Percentiles rank a stretch among this genome's conserved stretches.
Conservation (phyloP, 2,888 invertebrate species). For the Eilema depressum region DNA sequence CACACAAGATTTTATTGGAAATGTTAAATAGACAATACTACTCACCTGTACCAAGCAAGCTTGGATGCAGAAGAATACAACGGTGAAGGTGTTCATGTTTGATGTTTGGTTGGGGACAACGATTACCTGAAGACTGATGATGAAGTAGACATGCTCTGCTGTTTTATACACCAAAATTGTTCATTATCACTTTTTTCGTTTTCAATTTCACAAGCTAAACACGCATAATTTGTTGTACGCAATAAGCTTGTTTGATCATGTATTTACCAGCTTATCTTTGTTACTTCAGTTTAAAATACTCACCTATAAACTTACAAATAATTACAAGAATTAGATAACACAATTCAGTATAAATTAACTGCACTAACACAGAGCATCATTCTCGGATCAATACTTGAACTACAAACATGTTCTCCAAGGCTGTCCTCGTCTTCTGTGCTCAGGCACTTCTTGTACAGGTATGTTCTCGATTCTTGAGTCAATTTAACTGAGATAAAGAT, state of each 20-base stretch:
- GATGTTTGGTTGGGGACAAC: conserved; percentile 13
- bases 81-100: conserved; percentile 33
- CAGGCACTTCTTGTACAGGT: conserved; percentile 46
- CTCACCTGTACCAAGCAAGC: conserved; percentile 42
- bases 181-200: too few relatives aligned
- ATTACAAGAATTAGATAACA: too few relatives aligned
- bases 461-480: neutral
- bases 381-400: conserved; percentile 23
- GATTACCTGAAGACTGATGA: neutral
- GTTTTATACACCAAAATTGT: too few relatives aligned
- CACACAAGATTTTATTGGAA: neutral
- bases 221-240: too few relatives aligned
- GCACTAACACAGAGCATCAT: conserved; percentile 15
- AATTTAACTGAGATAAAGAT: neutral
- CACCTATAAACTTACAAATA: too few relatives aligned
- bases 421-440: conserved; percentile 52
- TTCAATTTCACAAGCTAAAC: too few relatives aligned
- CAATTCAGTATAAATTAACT: neutral
- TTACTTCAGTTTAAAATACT: too few relatives aligned
- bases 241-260: too few relatives aligned
- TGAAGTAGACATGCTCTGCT: too few relatives aligned
- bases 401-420: conserved; percentile 54
- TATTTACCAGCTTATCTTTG: too few relatives aligned
- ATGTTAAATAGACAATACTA: neutral
- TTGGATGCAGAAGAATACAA: conserved; percentile 43